phyloP scores from a whole-genome alignment of 2,888 invertebrate species.

The Sipha maydis region DNA sequence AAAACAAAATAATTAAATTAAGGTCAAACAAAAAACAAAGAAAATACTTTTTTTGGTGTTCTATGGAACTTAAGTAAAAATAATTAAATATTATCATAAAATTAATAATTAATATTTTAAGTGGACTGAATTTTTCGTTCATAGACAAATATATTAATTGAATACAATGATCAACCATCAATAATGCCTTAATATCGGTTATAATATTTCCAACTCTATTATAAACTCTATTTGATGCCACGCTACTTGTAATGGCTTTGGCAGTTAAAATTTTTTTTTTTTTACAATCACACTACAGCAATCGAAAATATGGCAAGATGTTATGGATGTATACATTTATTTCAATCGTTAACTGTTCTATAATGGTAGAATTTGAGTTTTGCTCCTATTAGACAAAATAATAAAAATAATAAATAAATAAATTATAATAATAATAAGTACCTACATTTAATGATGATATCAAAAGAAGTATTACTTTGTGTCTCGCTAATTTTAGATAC shows the following conservation, averaged over 20 bases:
- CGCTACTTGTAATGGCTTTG: too few relatives aligned
- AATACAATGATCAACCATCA: constrained; percentile 4
- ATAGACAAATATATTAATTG: background rate
- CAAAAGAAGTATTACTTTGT: background rate
- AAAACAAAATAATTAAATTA: too few relatives aligned
- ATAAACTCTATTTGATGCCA: too few relatives aligned
- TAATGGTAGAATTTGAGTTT: background rate
- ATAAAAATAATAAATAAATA: background rate
- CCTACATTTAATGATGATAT: background rate
- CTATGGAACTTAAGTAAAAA: too few relatives aligned
- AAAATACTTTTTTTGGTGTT: too few relatives aligned
- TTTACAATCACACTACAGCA: background rate
- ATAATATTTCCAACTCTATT: background rate
- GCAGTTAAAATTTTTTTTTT: constrained; percentile 1
- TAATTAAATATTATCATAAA: background rate
- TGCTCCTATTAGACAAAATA: background rate
- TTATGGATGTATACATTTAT: background rate
- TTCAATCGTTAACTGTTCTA: background rate
- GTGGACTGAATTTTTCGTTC: background rate
- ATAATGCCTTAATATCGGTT: background rate
- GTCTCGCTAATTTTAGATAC: background rate
- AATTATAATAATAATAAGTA: too few relatives aligned
- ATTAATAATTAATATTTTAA: background rate
- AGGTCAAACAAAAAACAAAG: too few relatives aligned
- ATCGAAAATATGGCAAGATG: background rate